Evolutionary conservation across 2,113 vertebrate genomes (phyloP), one percentile per base, ranked within the genome.

Genomic region (Carassius auratus): DNA sequence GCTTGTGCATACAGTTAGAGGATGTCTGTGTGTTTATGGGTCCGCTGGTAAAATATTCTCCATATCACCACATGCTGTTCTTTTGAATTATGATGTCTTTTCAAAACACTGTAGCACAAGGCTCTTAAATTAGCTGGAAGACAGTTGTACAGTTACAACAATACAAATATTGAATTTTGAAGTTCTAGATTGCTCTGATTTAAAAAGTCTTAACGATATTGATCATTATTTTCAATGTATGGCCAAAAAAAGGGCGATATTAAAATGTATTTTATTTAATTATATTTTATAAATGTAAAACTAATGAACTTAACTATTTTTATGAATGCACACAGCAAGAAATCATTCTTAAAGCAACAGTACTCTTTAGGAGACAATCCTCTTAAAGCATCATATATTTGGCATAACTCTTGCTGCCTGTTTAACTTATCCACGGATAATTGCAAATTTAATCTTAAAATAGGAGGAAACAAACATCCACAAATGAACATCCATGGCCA

Each of bases 11-110:
- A 23, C 57, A 82, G 61, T 42, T n/a, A 30, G 62, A 77, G 21
- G 5, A 50, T 4, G 52, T 26, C 26, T 33, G 17, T 78, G 23
- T 78, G 50, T 71, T 52, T 71, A 66, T 73, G 64, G 62, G 81
- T 84, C 62, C 61, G 38, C 8, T 76, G 38, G 10, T 85, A 30
- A 79, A 85, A 79, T 85, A 78, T 85, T 71, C 52, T 57, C 64
- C 61, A n/a, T 55, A 62, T 42, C 36, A 68, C 21, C 62, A 66
- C 75, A 69, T 78, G 75, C 45, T 57, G 21, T 57, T 75, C 12
- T 79, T 55, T 68, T 68, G 62, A 79, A 81, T 76, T 23, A 75
- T 52, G 83, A 33, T 75, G 71, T 59, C 5, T 71, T 84, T 57
- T 79, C 23, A 73, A 57, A 79, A 76, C 62, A 76, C 45, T 33